A percentile compares a stretch with the other conserved stretches of the same genome.
phyloP scores from a whole-genome alignment of 2,113 vertebrate species.

The Phyllostomus discolor region DNA sequence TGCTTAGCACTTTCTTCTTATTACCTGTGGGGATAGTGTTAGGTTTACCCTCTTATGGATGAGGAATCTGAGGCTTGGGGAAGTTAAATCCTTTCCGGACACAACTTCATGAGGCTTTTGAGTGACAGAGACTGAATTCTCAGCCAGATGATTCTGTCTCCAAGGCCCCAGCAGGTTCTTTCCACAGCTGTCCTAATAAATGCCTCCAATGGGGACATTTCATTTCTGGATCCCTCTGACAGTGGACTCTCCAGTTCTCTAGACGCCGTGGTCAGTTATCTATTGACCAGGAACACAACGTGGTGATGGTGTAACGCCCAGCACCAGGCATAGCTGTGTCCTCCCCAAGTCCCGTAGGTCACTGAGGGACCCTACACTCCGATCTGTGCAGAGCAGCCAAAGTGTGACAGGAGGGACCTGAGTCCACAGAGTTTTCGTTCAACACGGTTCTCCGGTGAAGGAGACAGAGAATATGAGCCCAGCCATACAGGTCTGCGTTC shows the following conservation, averaged over 20 bases:
- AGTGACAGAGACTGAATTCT: background rate
- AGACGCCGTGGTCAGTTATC: background rate
- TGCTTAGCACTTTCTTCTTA: background rate
- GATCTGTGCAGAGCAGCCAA: background rate
- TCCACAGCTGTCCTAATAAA: background rate
- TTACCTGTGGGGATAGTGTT: background rate
- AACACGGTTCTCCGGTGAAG: background rate
- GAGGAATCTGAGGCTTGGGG: background rate
- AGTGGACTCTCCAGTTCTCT: background rate
- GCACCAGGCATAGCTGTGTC: background rate
- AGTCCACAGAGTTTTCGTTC: background rate
- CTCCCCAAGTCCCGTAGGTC: background rate
- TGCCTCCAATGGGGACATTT: background rate
- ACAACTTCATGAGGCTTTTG: background rate
- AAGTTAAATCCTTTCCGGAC: background rate
- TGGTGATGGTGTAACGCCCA: background rate
- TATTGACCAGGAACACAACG: background rate
- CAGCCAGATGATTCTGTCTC: background rate
- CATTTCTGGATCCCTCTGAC: background rate
- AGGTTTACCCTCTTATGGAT: background rate
- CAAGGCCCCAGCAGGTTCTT: background rate
- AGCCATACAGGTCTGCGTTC: background rate
- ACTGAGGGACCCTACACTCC: background rate
- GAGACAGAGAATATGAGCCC: background rate
- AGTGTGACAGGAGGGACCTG: background rate